Evolutionary conservation across 2,888 invertebrate genomes (phyloP).

Genomic region (Hymenopus coronatus): DNA sequence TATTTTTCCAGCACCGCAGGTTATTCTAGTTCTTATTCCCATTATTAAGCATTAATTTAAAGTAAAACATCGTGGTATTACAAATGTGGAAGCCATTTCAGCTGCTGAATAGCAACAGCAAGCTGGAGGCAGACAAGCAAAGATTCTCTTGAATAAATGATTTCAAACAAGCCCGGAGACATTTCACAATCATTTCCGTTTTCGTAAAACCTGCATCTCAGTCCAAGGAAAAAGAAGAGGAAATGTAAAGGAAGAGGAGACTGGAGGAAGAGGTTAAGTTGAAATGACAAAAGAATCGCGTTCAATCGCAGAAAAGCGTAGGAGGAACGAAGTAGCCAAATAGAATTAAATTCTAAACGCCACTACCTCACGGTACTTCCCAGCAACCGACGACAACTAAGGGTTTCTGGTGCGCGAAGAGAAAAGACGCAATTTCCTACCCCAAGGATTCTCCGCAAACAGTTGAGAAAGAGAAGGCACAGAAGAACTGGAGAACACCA

Average conservation of each 20-base stretch:
- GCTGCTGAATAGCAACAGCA: background rate
- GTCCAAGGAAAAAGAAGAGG: background rate
- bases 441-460: background rate
- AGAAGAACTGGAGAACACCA: background rate
- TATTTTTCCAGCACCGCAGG: background rate
- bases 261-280: background rate
- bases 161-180: background rate
- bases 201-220: background rate
- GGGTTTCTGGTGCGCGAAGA: background rate
- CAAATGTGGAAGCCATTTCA: background rate
- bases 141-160: background rate
- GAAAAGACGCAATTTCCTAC: background rate
- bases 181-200: background rate
- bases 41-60: background rate
- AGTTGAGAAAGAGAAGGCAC: background rate
- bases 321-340: constrained; percentile 25
- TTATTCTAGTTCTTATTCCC: background rate
- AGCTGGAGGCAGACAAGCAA: background rate
- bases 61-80: background rate
- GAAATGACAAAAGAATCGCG: constrained; percentile 19
- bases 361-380: background rate
- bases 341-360: constrained; percentile 28
- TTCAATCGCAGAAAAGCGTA: constrained; percentile 7
- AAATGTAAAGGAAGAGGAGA: background rate
- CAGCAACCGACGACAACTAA: background rate